Conservation (phyloP, 2,888 invertebrate genomes). For the Nymphalis polychloros region DNA sequence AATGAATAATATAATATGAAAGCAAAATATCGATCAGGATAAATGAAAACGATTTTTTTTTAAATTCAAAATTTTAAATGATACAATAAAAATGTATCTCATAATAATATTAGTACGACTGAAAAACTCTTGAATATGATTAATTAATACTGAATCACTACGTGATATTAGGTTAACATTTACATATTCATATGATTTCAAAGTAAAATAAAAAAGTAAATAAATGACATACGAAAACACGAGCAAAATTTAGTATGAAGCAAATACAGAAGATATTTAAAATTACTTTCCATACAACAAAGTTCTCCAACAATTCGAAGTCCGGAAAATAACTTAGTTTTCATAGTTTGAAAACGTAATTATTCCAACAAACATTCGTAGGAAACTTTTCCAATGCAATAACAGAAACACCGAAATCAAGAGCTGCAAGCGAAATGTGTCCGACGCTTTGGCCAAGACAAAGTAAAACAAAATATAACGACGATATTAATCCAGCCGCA, state of each 20-base stretch:
- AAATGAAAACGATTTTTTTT: no score
- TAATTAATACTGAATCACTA: no score
- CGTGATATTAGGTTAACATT: no score
- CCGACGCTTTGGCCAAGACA: background rate
- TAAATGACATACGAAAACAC: background rate
- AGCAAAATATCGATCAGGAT: no score
- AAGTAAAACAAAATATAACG: conserved; percentile 10
- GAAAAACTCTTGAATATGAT: no score
- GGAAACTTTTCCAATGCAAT: conserved; percentile 16
- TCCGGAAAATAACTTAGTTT: conserved; percentile 1
- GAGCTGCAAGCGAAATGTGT: conserved; percentile 3
- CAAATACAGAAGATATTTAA: background rate
- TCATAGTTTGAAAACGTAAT: conserved; percentile 18
- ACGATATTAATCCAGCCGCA: conserved; percentile 8
- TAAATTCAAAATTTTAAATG: no score
- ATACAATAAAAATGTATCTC: no score
- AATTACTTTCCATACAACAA: background rate
- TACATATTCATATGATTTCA: no score
- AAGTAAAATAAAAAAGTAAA: no score
- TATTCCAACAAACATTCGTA: conserved; percentile 3
- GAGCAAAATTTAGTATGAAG: background rate
- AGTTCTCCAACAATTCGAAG: background rate
- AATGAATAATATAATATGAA: no score
- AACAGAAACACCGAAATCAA: conserved; percentile 11
- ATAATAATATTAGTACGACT: no score